A percentile compares a stretch with the other conserved stretches of the same genome.
Conservation (phyloP, 2,888 invertebrate species). For the Lasioglossum malachurum region DNA sequence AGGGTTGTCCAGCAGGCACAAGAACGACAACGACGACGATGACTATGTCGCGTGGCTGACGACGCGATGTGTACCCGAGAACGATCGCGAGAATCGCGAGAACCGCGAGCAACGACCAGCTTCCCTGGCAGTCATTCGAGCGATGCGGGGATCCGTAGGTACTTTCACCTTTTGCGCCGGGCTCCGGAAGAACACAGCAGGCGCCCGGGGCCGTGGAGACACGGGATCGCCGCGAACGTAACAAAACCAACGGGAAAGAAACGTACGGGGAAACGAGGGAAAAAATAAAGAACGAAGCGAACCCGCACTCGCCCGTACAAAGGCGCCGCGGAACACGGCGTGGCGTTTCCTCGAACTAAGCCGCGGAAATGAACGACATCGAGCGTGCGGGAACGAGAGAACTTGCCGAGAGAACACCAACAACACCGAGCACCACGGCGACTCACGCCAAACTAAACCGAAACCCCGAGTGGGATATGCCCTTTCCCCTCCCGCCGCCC, state of each 20-base stretch:
- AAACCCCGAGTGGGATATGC: conserved; percentile 68
- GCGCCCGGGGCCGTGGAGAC: conserved; percentile 3
- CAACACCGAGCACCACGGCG: conserved; percentile 57
- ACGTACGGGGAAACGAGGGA: background rate
- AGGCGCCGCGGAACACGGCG: conserved; percentile 60
- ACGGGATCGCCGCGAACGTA: background rate
- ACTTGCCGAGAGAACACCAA: conserved; percentile 1
- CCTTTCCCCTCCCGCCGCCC: conserved; percentile 64
- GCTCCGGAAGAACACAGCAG: conserved; percentile 14
- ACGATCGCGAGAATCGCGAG: conserved; percentile 50
- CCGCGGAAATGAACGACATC: conserved; percentile 47
- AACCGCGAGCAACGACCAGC: conserved; percentile 49
- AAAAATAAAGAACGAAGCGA: background rate
- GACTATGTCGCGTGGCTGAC: conserved; percentile 59
- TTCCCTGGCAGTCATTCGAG: conserved; percentile 61
- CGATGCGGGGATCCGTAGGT: conserved; percentile 19
- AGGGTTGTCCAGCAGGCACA: conserved; percentile 35
- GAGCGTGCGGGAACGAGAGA: conserved; percentile 34
- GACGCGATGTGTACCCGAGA: conserved; percentile 39
- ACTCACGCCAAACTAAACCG: conserved; percentile 74
- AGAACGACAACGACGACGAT: background rate
- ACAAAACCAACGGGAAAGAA: conserved; percentile 6
- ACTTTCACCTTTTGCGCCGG: conserved; percentile 55
- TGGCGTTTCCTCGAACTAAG: conserved; percentile 58
- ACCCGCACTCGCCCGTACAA: conserved; percentile 46